Evolutionary conservation across 2,797 vertebrate species (phyloP), one percentile per base, ranked within the genome.

Genomic region (Chanos chanos): DNA sequence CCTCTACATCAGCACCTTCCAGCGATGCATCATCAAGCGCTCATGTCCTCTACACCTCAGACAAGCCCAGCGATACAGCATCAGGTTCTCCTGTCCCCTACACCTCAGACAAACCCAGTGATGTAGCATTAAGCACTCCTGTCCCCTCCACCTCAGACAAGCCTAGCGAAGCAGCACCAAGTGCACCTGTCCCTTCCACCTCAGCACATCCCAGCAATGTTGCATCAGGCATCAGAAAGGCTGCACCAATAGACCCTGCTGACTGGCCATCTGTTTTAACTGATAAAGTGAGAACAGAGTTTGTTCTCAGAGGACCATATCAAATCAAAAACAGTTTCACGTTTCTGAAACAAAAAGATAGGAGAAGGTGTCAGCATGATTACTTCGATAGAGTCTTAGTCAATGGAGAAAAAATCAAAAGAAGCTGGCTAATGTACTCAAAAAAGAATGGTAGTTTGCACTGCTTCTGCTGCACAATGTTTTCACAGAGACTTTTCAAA

Each of bases 361-460:
- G n/a, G n/a, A n/a, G n/a, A n/a, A n/a, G n/a, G 41, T 68, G 50
- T 68, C 50, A 61, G 18, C 48, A 44, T 59, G 54, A 58, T 7
- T 55, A 48, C 48, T 56, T 64, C 22, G 64, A 56, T 7, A 37
- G 10, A 61, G 45, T 44, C 54, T 51, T 51, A 27, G 44, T 58
- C 34, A 54, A 47, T 37, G 19, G 30, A 55, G 45, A 66, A n/a
- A n/a, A n/a, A n/a, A n/a, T n/a, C n/a, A n/a, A n/a, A n/a, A 57
- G 37, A 51, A 63, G 58, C 43, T 56, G 47, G 63, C 54, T 58
- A 15, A 51, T 43, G 28, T 65, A 51, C 24, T 65, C 53, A 27
- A 63, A 63, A 45, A 33, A 33, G 27, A 12, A 40, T 8, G 28
- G 55, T 22, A 37, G 25, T n/a, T 31, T 66, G 13, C 24, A 61